A percentile compares a stretch with the other conserved stretches of the same genome.
Conservation (phyloP, 2,888 invertebrate genomes). For the Steinernema hermaphroditum region DNA sequence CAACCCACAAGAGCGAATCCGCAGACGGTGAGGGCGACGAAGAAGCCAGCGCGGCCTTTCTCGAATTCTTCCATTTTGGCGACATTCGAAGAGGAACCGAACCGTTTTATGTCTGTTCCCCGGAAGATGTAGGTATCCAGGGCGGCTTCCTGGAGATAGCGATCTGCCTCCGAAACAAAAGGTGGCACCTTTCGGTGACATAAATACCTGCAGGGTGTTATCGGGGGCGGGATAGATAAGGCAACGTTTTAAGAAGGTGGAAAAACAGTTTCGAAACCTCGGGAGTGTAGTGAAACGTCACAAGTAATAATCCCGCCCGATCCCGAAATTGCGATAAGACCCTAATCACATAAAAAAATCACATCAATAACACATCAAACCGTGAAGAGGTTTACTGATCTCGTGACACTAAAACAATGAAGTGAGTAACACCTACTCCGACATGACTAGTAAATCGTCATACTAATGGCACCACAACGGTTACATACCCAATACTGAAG, state of each 20-base stretch:
- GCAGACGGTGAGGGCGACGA: not conserved
- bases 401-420: not conserved
- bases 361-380: too few species aligned
- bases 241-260: too few species aligned
- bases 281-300: too few species aligned
- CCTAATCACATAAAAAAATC: too few species aligned
- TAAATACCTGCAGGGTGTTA: conserved; percentile 1
- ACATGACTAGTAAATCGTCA: conserved; percentile 29
- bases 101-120: not conserved
- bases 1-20: not conserved
- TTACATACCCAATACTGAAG: not conserved
- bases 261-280: too few species aligned
- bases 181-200: conserved; percentile 1
- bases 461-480: conserved; percentile 23
- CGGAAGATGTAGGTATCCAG: not conserved
- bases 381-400: too few species aligned
- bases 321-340: too few species aligned
- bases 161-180: not conserved
- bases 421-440: not conserved
- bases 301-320: too few species aligned
- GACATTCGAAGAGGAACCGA: not conserved
- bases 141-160: not conserved
- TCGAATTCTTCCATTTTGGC: not conserved
- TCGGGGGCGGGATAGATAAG: too few species aligned
- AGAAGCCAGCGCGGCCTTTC: not conserved